Evolutionary conservation across 2,797 vertebrate species (phyloP).

Genomic region (Sebastes kiyomatsui): DNA sequence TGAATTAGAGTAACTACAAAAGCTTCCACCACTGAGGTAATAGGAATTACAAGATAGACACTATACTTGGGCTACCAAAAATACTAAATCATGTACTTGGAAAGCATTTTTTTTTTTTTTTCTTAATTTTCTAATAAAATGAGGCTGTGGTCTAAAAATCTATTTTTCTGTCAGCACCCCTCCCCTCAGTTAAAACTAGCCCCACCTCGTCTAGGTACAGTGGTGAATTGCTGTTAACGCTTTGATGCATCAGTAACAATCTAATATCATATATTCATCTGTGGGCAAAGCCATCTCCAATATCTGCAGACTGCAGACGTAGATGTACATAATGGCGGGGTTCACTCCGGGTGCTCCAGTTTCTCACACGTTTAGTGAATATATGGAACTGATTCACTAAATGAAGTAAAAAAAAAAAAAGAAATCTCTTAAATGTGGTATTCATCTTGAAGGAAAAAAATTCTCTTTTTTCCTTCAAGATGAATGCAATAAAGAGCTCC

Average conservation of each 20-base stretch:
- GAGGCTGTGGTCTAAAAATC: background rate
- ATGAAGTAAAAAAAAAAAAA: background rate
- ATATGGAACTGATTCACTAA: background rate
- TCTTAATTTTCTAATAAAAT: background rate
- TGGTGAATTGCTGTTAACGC: background rate
- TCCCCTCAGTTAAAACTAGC: background rate
- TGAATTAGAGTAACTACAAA: constrained; percentile 6
- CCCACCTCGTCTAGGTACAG: background rate
- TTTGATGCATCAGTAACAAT: background rate
- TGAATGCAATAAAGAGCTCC: background rate
- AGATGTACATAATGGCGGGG: background rate
- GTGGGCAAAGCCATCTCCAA: too few relatives aligned
- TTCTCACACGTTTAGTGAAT: background rate
- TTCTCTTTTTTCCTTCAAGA: background rate
- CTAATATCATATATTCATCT: background rate
- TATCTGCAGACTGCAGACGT: background rate
- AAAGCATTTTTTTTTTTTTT: background rate
- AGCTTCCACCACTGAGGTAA: background rate
- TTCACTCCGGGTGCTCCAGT: background rate
- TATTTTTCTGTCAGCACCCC: background rate
- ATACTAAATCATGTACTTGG: background rate
- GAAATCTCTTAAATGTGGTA: background rate
- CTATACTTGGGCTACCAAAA: background rate
- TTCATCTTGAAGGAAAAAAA: background rate
- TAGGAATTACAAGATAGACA: background rate